Conservation (phyloP, 1,140 invertebrate species). For the Branchinecta lynchi region DNA sequence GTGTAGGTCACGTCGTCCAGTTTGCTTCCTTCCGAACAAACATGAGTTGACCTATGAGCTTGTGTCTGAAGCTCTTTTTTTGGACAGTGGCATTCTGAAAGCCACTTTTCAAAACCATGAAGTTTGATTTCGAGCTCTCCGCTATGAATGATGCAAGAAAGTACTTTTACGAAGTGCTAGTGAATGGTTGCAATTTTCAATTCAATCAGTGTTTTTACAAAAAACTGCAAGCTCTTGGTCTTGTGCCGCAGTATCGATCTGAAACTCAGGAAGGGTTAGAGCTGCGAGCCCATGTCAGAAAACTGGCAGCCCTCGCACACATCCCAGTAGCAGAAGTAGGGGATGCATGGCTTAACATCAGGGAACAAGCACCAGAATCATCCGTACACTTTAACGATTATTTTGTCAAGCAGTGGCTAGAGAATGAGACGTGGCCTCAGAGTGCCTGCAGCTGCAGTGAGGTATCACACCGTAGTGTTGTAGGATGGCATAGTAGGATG, state of each 20-base stretch:
- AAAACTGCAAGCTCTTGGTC: constrained; percentile 1
- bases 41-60: no score
- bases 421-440: not conserved
- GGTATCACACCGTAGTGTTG: not conserved
- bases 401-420: no score
- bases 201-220: constrained; percentile 6
- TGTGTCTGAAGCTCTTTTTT: no score
- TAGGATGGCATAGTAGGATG: no score
- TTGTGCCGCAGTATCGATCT: constrained; percentile 3
- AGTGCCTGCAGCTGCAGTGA: not conserved
- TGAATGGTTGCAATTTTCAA: constrained; percentile 1
- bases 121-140: constrained; percentile 5
- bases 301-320: no score
- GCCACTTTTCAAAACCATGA: constrained; percentile 4
- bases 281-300: constrained; percentile 8
- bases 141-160: not conserved
- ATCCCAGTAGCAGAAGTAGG: no score
- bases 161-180: not conserved
- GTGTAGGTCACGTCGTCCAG: no score
- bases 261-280: constrained; percentile 5
- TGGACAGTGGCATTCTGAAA: no score
- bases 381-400: no score
- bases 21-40: no score
- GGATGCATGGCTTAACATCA: no score
- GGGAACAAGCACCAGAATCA: no score